Percentiles rank a stretch among this genome's conserved stretches.
Evolutionary conservation across 2,113 vertebrate genomes (phyloP).

Genomic region (Malaclemys terrapin): DNA sequence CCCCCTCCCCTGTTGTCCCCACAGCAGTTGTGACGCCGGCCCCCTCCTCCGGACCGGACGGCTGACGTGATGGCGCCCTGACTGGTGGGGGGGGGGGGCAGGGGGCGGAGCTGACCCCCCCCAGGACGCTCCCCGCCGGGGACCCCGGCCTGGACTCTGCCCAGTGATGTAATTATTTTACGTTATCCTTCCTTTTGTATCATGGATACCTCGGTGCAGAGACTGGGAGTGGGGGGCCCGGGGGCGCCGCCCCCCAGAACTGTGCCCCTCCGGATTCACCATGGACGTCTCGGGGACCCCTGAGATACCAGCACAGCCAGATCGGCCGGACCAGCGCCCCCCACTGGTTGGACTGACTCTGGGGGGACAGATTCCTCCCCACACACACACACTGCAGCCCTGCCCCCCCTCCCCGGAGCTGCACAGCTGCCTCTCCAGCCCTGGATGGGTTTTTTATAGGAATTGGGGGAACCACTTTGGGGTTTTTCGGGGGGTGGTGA

Average conservation of each 20-base stretch:
- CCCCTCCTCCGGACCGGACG: background rate
- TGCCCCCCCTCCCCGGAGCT: background rate
- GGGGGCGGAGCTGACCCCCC: background rate
- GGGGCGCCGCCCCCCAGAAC: background rate
- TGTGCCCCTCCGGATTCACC: background rate
- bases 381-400: background rate
- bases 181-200: background rate
- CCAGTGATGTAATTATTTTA: background rate
- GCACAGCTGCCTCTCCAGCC: background rate
- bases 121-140: background rate
- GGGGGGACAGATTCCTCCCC: too few species aligned
- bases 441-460: constrained; percentile 30
- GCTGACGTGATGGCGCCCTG: constrained; percentile 1
- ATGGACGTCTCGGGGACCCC: background rate
- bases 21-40: constrained; percentile 22
- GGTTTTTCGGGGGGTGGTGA: background rate
- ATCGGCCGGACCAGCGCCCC: background rate
- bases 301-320: background rate
- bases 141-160: background rate
- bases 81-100: background rate
- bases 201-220: background rate
- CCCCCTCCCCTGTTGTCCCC: background rate
- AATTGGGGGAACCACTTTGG: constrained; percentile 22
- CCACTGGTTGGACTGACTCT: background rate
- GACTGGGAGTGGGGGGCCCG: background rate